phyloP scores from a whole-genome alignment of 2,797 vertebrate genomes.

The Hozukius guyotensis region DNA sequence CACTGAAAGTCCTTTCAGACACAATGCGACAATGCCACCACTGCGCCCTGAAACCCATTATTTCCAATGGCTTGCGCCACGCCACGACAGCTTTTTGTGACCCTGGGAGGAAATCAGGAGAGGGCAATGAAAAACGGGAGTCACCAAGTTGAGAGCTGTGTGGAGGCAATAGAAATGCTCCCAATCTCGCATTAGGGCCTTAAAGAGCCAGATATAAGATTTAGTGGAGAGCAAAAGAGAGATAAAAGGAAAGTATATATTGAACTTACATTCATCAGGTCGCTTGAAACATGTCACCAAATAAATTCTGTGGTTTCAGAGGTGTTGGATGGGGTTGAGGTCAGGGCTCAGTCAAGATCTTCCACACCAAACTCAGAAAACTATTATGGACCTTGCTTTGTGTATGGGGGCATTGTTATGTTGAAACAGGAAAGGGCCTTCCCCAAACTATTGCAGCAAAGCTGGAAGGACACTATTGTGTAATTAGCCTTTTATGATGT shows the following conservation, averaged over 20 bases:
- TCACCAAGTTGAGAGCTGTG: too few relatives aligned
- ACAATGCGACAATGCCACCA: too few relatives aligned
- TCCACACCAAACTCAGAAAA: not conserved
- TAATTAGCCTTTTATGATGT: not conserved
- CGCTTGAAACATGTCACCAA: not conserved
- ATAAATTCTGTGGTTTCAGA: not conserved
- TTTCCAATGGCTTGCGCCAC: too few relatives aligned
- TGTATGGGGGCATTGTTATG: conserved; percentile 11
- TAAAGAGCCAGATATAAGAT: not conserved
- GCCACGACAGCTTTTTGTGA: too few relatives aligned
- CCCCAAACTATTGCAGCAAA: not conserved
- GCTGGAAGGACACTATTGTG: conserved; percentile 5
- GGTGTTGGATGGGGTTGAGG: not conserved
- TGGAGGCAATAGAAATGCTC: too few relatives aligned
- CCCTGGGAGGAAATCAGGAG: too few relatives aligned
- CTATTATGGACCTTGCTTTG: not conserved
- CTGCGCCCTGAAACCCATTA: too few relatives aligned
- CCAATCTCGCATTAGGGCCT: too few relatives aligned
- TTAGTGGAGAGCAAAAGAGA: not conserved
- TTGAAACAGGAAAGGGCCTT: conserved; percentile 48
- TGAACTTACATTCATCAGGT: not conserved
- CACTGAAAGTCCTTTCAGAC: too few relatives aligned
- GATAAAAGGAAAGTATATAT: not conserved
- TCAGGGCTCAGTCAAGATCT: not conserved
- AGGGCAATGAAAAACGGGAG: too few relatives aligned